Evolutionary conservation across 1,140 invertebrate species (phyloP).

Genomic region (Mercenaria mercenaria): DNA sequence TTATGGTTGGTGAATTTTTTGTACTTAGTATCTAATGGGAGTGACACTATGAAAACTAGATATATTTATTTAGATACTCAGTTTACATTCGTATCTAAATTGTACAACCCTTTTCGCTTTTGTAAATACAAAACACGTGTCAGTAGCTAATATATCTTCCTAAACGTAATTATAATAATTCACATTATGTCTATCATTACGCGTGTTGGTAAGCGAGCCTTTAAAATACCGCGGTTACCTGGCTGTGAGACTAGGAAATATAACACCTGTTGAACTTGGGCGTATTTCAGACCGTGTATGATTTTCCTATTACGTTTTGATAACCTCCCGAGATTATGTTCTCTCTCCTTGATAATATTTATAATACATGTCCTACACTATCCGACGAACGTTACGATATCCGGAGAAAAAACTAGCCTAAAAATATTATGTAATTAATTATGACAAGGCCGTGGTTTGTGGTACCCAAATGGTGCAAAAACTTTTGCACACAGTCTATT

Average conservation of each 20-base stretch:
- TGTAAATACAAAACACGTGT: neutral
- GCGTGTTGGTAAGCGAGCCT: neutral
- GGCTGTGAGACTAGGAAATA: neutral
- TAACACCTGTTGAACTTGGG: conserved; percentile 8
- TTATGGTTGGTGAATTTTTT: too few species aligned
- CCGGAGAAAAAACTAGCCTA: too few species aligned
- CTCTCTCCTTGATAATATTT: conserved; percentile 1
- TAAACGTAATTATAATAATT: neutral
- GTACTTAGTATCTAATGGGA: too few species aligned
- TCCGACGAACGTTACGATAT: neutral
- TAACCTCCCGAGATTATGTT: neutral
- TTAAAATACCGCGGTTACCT: neutral
- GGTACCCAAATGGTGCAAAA: too few species aligned
- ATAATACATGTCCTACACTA: neutral
- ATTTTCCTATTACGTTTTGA: neutral
- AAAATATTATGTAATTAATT: too few species aligned
- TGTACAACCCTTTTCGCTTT: too few species aligned
- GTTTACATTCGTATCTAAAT: too few species aligned
- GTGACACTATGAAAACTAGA: too few species aligned
- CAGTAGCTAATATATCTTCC: neutral
- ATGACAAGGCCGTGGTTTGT: too few species aligned
- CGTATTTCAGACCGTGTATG: neutral
- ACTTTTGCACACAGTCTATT: too few species aligned
- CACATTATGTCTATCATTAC: too few species aligned
- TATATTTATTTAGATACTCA: too few species aligned